Base-by-base conservation (phyloP, 2,888 invertebrate species). In the Loripinus fragilis region DNA sequence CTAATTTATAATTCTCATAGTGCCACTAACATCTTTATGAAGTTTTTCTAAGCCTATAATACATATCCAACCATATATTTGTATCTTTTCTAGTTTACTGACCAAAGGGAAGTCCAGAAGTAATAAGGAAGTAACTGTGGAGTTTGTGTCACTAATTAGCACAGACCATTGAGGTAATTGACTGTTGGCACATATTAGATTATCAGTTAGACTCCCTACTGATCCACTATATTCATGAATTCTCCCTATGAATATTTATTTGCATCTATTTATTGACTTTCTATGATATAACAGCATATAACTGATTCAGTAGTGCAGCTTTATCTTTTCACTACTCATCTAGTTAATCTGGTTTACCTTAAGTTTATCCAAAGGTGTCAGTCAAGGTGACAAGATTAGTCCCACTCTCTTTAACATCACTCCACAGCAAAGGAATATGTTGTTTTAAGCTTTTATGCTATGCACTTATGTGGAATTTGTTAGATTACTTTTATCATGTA, bases 361-460 rank as follows among this genome's bases (percentile, higher is more conserved):
- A 55, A 30, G 12, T 8, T 64, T 60, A 74, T 71, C 71, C 33
- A 20, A 64, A 23, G 73, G 78, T 67, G 73, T 81, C 73, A 76
- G 64, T 25, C 70, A 71, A 70, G 81, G 78, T 76, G 78, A 67
- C 38, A 68, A 73, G 66, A 52, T 81, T 65, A 60, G 71, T 64
- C 81, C 73, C 65, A 65, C 45, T 71, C 67, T 76, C 41, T 81
- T 81, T 72, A 64, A 60, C 17, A 33, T 5, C 60, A 60, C 30
- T 30, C 33, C 2, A 17, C 17, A 20, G 1, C 33, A 33, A 33
- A 60, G 33, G 8, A 60, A 33, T 30, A 28, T 30, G 60, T 60
- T 60, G 60, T 60, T 60, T 60, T 60, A 60, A 33, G 60, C 60
- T 60, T 3, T 60, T 33, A 60, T 60, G 28, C 60, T 3, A 25